A percentile compares a stretch with the other conserved stretches of the same genome.
phyloP scores from a whole-genome alignment of 2,888 invertebrate species.

The Iselma pallidipennis region DNA sequence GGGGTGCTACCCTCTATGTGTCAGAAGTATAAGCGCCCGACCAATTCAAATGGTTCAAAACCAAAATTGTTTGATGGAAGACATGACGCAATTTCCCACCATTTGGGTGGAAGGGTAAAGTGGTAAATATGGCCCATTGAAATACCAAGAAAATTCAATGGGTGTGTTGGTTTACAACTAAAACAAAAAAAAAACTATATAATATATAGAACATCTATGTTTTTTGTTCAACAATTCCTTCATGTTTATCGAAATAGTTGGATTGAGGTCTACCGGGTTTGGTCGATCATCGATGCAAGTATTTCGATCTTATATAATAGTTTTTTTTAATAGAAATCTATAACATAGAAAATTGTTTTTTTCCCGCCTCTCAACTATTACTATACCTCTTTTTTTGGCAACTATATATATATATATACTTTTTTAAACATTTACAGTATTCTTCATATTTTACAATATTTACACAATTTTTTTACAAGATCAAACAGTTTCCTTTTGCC shows the following conservation, averaged over 20 bases:
- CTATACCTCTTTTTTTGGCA: slow-evolving; percentile 37
- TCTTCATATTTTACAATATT: slow-evolving; percentile 43
- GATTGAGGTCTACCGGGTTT: slow-evolving; percentile 2
- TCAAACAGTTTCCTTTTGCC: not conserved
- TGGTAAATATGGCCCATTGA: too few relatives aligned
- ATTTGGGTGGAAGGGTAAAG: too few relatives aligned
- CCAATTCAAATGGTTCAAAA: too few relatives aligned
- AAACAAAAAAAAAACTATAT: too few relatives aligned
- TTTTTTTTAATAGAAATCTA: slow-evolving; percentile 36
- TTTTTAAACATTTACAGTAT: slow-evolving; percentile 39
- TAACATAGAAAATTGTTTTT: slow-evolving; percentile 39
- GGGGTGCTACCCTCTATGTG: too few relatives aligned
- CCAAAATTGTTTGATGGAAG: too few relatives aligned
- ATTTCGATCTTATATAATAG: slow-evolving; percentile 19
- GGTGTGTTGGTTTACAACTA: too few relatives aligned
- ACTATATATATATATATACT: slow-evolving; percentile 32
- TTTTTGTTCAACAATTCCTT: slow-evolving; percentile 51
- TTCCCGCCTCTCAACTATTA: slow-evolving; percentile 4
- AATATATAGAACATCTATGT: slow-evolving; percentile 31
- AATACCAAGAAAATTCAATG: too few relatives aligned
- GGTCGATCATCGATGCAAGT: slow-evolving; percentile 12
- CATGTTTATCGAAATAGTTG: slow-evolving; percentile 27
- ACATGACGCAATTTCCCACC: too few relatives aligned
- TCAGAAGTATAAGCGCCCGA: too few relatives aligned
- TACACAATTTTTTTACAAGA: slow-evolving; percentile 32